These are phyloP conservation scores for Mus caroli DNA, from an alignment of 2,797 vertebrate genomes.

Conservation along the genomic window DNA sequence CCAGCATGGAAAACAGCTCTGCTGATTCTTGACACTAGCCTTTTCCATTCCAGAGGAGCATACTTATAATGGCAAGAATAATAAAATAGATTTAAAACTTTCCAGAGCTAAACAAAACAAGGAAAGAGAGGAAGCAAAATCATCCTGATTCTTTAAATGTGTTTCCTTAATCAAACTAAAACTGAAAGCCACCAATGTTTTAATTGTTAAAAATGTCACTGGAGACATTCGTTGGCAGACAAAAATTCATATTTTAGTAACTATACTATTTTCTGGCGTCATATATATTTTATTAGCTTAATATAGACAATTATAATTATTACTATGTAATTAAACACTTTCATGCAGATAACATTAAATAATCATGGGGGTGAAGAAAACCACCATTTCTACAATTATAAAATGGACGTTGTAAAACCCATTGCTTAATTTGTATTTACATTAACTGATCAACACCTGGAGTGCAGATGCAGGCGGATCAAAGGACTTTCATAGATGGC, in stretches of 20 bases:
- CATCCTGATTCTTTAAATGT: conserved; percentile 63
- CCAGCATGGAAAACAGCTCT: conserved; percentile 76
- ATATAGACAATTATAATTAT: conserved; percentile 66
- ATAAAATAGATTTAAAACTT: not conserved
- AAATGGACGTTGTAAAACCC: conserved; percentile 72
- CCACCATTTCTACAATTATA: conserved; percentile 53
- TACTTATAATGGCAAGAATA: conserved; percentile 46
- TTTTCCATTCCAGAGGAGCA: conserved; percentile 61
- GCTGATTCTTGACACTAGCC: conserved; percentile 60
- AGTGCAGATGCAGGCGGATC: conserved; percentile 79
- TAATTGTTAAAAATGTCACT: conserved; percentile 81
- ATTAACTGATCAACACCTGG: conserved; percentile 84
- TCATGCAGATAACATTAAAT: conserved; percentile 73
- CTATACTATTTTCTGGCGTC: conserved; percentile 63
- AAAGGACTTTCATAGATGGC: conserved; percentile 80
- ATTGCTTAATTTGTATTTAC: conserved; percentile 85
- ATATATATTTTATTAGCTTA: conserved; percentile 75
- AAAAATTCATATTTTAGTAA: conserved; percentile 83
- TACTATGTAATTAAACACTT: conserved; percentile 78
- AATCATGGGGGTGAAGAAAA: conserved; percentile 62
- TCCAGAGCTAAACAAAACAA: not conserved
- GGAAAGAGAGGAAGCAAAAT: conserved; percentile 59
- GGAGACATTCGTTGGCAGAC: conserved; percentile 79
- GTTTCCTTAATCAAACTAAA: conserved; percentile 79
- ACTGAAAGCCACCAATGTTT: conserved; percentile 79